Conservation (phyloP, 2,888 invertebrate species). For the Deroplatys truncata region DNA sequence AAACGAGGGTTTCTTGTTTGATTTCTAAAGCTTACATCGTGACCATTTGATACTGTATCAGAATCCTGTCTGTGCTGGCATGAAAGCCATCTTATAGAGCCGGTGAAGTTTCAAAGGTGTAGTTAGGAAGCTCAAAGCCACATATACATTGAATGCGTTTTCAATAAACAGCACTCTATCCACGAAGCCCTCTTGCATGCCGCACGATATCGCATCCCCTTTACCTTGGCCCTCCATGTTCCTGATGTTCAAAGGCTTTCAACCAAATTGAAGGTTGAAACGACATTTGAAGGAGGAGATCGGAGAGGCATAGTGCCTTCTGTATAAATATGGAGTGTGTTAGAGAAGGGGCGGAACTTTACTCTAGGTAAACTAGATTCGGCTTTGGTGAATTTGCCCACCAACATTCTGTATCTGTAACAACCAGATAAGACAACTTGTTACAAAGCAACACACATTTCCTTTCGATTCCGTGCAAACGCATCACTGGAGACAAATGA, state of each 20-base stretch:
- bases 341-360: not conserved
- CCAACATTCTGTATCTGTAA: not conserved
- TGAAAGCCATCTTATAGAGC: not conserved
- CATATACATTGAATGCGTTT: not conserved
- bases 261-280: conserved; percentile 10
- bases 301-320: not conserved
- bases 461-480: not conserved
- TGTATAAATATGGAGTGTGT: not conserved
- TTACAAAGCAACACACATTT: not conserved
- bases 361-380: not conserved
- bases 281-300: not conserved
- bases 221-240: not conserved
- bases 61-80: too few species aligned
- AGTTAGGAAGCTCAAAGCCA: not conserved
- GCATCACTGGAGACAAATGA: not conserved
- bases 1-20: too few species aligned
- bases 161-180: not conserved
- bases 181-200: not conserved
- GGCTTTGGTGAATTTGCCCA: not conserved
- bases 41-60: not conserved
- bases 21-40: too few species aligned
- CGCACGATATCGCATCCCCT: not conserved
- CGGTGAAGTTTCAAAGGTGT: not conserved
- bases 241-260: conserved; percentile 6
- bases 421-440: not conserved